These are phyloP conservation scores for Heterodera schachtii DNA, from an alignment of 1,140 invertebrate species.

Conservation along the genomic window DNA sequence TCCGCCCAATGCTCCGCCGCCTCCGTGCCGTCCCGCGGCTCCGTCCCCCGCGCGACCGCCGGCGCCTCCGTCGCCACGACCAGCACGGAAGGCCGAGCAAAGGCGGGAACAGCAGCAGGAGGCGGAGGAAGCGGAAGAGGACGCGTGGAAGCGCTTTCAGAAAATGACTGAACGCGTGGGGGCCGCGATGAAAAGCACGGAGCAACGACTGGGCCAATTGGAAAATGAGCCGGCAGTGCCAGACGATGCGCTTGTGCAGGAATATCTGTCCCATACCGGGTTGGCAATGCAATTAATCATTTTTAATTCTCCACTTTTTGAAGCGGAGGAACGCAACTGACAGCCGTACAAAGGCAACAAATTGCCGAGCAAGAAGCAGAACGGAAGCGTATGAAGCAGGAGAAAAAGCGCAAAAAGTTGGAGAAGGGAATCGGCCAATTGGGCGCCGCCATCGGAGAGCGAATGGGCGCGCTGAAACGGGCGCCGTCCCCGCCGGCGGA, in stretches of 20 bases:
- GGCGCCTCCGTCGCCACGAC: conserved; percentile 27
- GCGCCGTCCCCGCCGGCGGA: conserved; percentile 43
- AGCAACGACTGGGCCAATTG: conserved; percentile 50
- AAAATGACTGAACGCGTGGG: conserved; percentile 59
- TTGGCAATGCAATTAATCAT: conserved; percentile 11
- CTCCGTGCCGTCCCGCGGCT: conserved; percentile 52
- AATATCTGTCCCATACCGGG: conserved; percentile 56
- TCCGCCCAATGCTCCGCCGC: conserved; percentile 50
- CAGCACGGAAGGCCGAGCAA: conserved; percentile 14
- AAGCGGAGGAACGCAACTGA: conserved; percentile 52
- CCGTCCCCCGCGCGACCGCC: conserved; percentile 49
- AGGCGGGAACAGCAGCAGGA: conserved; percentile 12
- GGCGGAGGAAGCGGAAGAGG: conserved; percentile 56
- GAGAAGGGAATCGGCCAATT: conserved; percentile 15
- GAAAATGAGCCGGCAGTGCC: conserved; percentile 58
- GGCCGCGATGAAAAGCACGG: conserved; percentile 53
- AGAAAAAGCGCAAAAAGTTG: conserved; percentile 54
- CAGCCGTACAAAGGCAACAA: conserved; percentile 49
- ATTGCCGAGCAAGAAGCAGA: conserved; percentile 53
- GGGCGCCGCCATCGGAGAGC: conserved; percentile 12
- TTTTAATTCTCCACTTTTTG: conserved; percentile 19
- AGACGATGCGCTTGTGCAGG: conserved; percentile 47
- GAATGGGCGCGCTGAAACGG: conserved; percentile 24
- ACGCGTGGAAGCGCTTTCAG: conserved; percentile 62
- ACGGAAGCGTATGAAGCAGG: conserved; percentile 56